These are phyloP conservation scores for Dolichoris vasculosae DNA, from an alignment of 1,140 invertebrate species.

Conservation along the genomic window DNA sequence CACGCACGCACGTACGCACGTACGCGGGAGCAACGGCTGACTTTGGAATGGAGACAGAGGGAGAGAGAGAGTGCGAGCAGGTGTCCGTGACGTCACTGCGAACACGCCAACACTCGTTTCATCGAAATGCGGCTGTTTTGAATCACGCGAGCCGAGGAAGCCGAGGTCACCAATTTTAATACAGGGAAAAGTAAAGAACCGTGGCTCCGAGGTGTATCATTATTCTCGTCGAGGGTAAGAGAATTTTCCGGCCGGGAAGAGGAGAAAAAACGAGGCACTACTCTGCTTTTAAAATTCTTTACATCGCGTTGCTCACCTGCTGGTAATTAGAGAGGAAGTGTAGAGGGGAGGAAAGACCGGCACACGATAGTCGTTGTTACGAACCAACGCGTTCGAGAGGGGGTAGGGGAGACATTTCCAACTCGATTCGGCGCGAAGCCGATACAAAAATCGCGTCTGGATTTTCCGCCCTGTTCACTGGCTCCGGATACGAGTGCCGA, in stretches of 20 bases:
- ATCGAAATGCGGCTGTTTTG: conserved; percentile 56
- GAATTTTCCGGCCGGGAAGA: not conserved
- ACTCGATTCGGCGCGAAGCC: too few species aligned
- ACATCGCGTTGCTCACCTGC: not conserved
- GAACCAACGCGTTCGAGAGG: not conserved
- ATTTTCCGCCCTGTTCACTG: too few species aligned
- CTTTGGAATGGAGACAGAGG: not conserved
- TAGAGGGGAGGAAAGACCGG: not conserved
- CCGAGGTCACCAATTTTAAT: not conserved
- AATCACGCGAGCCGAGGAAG: conserved; percentile 46
- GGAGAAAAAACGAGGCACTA: not conserved
- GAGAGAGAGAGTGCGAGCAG: conserved; percentile 45
- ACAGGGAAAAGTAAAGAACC: too few species aligned
- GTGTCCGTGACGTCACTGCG: conserved; percentile 53
- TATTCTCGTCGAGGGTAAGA: not conserved
- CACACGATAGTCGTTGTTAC: not conserved
- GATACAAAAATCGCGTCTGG: too few species aligned
- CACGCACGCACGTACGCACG: not conserved
- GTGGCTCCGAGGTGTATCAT: too few species aligned
- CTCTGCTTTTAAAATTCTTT: not conserved
- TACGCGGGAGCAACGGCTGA: not conserved
- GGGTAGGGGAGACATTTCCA: too few species aligned
- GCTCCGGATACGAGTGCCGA: too few species aligned
- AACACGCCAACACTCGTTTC: conserved; percentile 53
- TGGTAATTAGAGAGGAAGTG: not conserved